A percentile compares a stretch with the other conserved stretches of the same genome.
phyloP scores from a whole-genome alignment of 2,888 invertebrate genomes.

The Hedychridium roseum region DNA sequence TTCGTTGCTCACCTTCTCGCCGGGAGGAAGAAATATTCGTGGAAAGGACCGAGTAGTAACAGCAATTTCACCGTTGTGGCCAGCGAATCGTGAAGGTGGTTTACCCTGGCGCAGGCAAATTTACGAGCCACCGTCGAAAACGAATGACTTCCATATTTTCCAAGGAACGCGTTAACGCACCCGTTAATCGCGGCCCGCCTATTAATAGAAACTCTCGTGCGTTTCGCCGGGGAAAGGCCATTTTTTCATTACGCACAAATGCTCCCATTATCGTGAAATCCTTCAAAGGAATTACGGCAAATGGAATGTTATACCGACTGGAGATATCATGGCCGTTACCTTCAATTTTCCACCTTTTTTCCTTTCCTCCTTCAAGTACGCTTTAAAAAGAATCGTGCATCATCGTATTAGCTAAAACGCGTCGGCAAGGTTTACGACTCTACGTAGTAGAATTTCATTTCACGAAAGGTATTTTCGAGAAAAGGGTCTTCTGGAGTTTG shows the following conservation, averaged over 20 bases:
- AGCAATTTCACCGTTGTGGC: conserved; percentile 23
- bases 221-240: neutral
- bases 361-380: no score
- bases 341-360: no score
- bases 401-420: no score
- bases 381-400: no score
- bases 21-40: conserved; percentile 20
- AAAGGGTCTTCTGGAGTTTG: no score
- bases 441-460: no score
- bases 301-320: no score
- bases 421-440: no score
- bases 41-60: conserved; percentile 1
- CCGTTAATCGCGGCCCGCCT: conserved; percentile 15
- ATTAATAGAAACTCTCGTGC: conserved; percentile 8
- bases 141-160: conserved; percentile 32
- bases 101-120: conserved; percentile 11
- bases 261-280: no score
- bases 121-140: conserved; percentile 30
- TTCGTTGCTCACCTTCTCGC: conserved; percentile 12
- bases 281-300: no score
- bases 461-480: no score
- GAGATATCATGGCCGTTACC: no score
- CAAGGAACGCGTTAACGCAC: conserved; percentile 20
- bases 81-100: conserved; percentile 24
- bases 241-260: neutral